Conservation (phyloP, 1,140 invertebrate species). For the Zaprionus davidi region DNA sequence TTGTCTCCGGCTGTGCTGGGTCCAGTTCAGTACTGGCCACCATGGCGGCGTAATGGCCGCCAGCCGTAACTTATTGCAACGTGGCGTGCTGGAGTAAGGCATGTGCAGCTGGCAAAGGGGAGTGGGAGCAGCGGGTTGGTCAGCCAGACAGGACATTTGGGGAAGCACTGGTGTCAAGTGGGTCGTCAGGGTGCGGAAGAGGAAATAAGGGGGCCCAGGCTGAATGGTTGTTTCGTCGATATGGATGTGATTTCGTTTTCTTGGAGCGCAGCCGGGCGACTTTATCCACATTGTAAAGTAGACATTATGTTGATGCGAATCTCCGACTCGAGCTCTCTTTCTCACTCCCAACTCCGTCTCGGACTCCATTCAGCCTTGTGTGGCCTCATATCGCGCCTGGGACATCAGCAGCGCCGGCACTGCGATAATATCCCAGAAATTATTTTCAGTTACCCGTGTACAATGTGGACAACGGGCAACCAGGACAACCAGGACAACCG, state of each 20-base stretch:
- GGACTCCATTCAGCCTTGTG: constrained; percentile 24
- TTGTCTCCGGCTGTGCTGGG: constrained; percentile 65
- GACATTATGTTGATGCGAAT: constrained; percentile 79
- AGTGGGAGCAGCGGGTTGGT: constrained; percentile 31
- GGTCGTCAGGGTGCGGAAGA: background rate
- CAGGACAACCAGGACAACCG: background rate
- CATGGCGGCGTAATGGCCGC: constrained; percentile 65
- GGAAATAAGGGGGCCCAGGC: background rate
- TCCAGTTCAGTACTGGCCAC: constrained; percentile 26
- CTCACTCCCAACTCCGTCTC: constrained; percentile 19
- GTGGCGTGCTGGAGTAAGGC: constrained; percentile 68
- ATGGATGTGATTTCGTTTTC: constrained; percentile 79
- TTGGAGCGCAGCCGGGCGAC: constrained; percentile 46
- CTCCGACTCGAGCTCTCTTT: constrained; percentile 6
- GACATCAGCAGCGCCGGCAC: constrained; percentile 66
- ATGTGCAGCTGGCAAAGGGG: constrained; percentile 45
- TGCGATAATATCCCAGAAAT: constrained; percentile 78
- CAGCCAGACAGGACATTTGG: constrained; percentile 24
- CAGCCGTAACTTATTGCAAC: constrained; percentile 77
- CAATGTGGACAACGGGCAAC: constrained; percentile 40
- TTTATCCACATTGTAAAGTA: constrained; percentile 82
- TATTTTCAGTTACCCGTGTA: constrained; percentile 74
- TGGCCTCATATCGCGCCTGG: constrained; percentile 70
- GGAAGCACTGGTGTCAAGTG: constrained; percentile 40
- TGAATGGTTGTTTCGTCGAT: constrained; percentile 47